Evolutionary conservation across 2,797 vertebrate genomes (phyloP).

Genomic region (Phataginus tricuspis): DNA sequence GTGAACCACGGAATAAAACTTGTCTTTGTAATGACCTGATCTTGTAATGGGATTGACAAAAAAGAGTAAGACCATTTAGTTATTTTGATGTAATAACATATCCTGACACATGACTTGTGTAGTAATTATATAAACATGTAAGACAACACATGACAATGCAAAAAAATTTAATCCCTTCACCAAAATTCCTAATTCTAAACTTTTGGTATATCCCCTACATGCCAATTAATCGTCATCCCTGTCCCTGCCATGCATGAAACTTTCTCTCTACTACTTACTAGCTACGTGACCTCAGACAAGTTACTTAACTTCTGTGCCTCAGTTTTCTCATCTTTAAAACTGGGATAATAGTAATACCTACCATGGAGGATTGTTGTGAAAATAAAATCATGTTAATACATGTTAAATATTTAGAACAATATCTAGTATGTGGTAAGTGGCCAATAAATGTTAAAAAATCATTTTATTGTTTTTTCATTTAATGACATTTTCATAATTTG

Average conservation of each 20-base stretch:
- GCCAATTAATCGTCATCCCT: background rate
- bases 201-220: background rate
- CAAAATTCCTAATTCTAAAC: background rate
- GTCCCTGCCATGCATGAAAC: background rate
- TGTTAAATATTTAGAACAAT: constrained; percentile 15
- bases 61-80: background rate
- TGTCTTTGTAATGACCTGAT: background rate
- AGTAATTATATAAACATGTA: constrained; percentile 39
- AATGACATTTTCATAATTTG: constrained; percentile 5
- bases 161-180: background rate
- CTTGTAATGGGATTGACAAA: background rate
- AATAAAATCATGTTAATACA: constrained; percentile 4
- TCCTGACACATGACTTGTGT: background rate
- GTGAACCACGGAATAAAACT: background rate
- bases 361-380: background rate
- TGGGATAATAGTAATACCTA: background rate
- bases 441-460: background rate
- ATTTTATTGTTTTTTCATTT: background rate
- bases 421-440: background rate
- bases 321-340: constrained; percentile 13
- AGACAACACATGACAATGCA: background rate
- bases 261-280: background rate
- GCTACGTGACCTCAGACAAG: background rate
- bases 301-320: background rate
- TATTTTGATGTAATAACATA: constrained; percentile 44